phyloP scores from a whole-genome alignment of 2,888 invertebrate genomes.

The Crossocerus cetratus region DNA sequence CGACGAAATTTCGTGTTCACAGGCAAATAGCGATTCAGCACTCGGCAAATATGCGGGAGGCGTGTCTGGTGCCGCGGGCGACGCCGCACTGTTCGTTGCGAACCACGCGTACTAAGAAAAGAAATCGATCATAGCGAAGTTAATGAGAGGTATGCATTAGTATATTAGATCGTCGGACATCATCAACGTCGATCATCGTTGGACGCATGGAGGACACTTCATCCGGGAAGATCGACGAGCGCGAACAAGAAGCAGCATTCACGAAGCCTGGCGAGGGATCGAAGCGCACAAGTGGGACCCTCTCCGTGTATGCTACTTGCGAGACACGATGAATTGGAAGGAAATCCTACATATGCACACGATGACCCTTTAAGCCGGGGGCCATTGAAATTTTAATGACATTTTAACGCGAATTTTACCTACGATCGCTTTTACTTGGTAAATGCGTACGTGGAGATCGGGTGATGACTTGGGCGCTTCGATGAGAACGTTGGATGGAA shows the following conservation, averaged over 20 bases:
- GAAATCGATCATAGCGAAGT: conserved; percentile 57
- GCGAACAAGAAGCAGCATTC: conserved; percentile 6
- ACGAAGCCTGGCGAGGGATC: neutral
- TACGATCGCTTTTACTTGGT: neutral
- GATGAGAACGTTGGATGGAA: neutral
- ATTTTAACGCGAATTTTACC: conserved; percentile 11
- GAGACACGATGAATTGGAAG: neutral
- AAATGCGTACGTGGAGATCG: no score
- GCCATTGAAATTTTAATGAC: neutral
- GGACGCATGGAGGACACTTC: conserved; percentile 22
- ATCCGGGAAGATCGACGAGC: conserved; percentile 19
- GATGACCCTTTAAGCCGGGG: no score
- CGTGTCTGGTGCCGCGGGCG: conserved; percentile 90
- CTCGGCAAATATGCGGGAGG: conserved; percentile 96
- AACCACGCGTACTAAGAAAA: conserved; percentile 93
- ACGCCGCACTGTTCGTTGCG: conserved; percentile 93
- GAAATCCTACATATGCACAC: neutral
- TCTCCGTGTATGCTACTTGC: no score
- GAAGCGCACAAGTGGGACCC: neutral
- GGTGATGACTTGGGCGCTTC: neutral
- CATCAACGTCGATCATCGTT: conserved; percentile 38
- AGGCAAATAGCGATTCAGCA: conserved; percentile 96
- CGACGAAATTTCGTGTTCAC: conserved; percentile 64
- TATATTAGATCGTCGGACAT: conserved; percentile 29
- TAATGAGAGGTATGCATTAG: conserved; percentile 29